Base-by-base conservation (phyloP, 1,140 invertebrate species). In the Achatina immaculata region DNA sequence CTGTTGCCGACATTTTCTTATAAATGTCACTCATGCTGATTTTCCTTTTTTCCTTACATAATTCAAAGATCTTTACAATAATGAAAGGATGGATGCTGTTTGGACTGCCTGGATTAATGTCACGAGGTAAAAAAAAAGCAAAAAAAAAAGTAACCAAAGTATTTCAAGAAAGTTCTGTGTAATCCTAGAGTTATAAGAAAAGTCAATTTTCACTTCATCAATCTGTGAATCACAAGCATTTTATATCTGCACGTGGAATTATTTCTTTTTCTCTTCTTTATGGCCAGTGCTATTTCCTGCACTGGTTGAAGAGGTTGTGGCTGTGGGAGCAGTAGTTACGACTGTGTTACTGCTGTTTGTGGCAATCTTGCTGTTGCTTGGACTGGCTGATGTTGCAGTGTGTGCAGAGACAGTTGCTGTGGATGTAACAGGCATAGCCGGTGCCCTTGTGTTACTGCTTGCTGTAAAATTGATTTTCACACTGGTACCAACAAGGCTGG, bases 401-500 rank as follows among this genome's bases (percentile, higher is more conserved):
- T 31, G 6, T n/a, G 42, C 21, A 45, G 72, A 14, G 6, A 28
- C 72, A 14, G 76, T 45, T 19, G 51, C 43, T 7, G 42, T 40
- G 28, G 34, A 28, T n/a, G 45, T 72, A n/a, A 36, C 14, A 3
- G 78, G 34, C 1, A 80, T 55, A 36, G 78, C 78, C 38, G 78
- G 78, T 16, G 78, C 78, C n/a, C 78, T 69, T 36, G 78, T 71
- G 42, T 80, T 80, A 34, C 36, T 80, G 45, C 78, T 80, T 31
- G 78, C 78, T 38, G 38, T 71, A 19, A 80, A 34, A 38, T 80
- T 72, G 34, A 80, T 80, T 38, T 80, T 80, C 31, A 80, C 78
- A 80, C 78, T 80, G 43, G 78, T 80, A 16, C 78, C 78, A 11
- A 80, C 78, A 48, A 80, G 68, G 42, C 78, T 58, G 14, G 78